phyloP scores from a whole-genome alignment of 2,888 invertebrate genomes.

The Teleiodes luculella region DNA sequence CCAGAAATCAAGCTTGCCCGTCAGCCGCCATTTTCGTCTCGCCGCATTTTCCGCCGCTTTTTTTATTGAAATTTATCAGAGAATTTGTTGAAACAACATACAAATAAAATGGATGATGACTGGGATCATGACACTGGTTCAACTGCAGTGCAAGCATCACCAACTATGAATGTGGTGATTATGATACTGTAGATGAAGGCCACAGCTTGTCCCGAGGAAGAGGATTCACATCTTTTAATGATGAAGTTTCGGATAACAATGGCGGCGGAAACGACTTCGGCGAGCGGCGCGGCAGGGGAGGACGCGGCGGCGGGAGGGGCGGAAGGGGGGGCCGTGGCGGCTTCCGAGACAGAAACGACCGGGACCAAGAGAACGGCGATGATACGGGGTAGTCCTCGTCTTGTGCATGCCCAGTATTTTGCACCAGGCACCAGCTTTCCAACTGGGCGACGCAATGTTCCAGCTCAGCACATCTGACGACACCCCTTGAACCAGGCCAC shows the following conservation, averaged over 20 bases:
- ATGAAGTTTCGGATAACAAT: constrained; percentile 33
- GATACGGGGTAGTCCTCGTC: too few relatives aligned
- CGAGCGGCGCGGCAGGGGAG: constrained; percentile 55
- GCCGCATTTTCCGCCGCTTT: neutral
- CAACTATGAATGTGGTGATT: constrained; percentile 13
- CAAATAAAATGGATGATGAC: constrained; percentile 72
- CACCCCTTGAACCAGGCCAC: too few relatives aligned
- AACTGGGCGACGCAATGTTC: too few relatives aligned
- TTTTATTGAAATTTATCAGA: neutral
- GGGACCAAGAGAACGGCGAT: constrained; percentile 49
- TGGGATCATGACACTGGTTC: constrained; percentile 75
- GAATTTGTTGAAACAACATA: neutral
- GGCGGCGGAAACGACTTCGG: constrained; percentile 50
- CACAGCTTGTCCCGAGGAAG: constrained; percentile 72
- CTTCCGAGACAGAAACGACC: constrained; percentile 34
- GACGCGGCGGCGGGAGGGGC: constrained; percentile 50
- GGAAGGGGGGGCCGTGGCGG: constrained; percentile 59
- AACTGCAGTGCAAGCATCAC: constrained; percentile 35
- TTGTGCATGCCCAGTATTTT: too few relatives aligned
- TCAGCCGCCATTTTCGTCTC: neutral
- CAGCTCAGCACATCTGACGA: too few relatives aligned
- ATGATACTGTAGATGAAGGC: constrained; percentile 62
- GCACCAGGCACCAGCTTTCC: too few relatives aligned
- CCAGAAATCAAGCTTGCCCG: too few relatives aligned
- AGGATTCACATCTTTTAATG: constrained; percentile 64